Evolutionary conservation across 2,888 invertebrate genomes (phyloP).

Genomic region (Drosophila differens): DNA sequence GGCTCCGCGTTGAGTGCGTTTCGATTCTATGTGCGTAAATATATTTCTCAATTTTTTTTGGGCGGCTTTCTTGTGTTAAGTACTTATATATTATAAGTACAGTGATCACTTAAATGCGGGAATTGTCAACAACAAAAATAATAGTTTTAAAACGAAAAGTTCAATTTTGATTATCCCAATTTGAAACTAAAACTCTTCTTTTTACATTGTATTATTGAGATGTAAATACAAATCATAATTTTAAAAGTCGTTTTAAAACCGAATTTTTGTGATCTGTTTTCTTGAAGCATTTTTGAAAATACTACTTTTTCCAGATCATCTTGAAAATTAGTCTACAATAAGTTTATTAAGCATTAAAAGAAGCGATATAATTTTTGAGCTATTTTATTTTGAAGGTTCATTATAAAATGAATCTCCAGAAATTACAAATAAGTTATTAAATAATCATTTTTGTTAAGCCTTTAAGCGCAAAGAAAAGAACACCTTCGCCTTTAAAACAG

Average conservation of each 20-base stretch:
- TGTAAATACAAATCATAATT: not conserved
- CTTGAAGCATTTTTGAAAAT: not conserved
- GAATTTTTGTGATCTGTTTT: not conserved
- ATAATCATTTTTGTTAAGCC: not conserved
- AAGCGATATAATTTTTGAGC: not conserved
- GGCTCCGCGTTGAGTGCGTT: conserved; percentile 53
- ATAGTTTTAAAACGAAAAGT: not conserved
- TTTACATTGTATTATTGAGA: not conserved
- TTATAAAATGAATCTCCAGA: not conserved
- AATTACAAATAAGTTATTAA: not conserved
- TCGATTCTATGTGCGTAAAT: conserved; percentile 56
- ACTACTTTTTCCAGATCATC: no score
- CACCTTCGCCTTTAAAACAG: not conserved
- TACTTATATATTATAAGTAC: conserved; percentile 11
- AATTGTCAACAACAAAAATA: not conserved
- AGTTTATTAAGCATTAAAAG: no score
- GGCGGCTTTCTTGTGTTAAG: conserved; percentile 42
- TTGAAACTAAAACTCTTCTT: not conserved
- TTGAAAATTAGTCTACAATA: no score
- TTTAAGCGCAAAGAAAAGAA: not conserved
- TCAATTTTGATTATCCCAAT: not conserved
- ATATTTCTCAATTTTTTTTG: conserved; percentile 29
- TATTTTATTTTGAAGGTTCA: not conserved
- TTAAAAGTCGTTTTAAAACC: not conserved
- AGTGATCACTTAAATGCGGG: not conserved